Base-by-base conservation (phyloP, 2,888 invertebrate genomes). In the Caenorhabditis sp. region DNA sequence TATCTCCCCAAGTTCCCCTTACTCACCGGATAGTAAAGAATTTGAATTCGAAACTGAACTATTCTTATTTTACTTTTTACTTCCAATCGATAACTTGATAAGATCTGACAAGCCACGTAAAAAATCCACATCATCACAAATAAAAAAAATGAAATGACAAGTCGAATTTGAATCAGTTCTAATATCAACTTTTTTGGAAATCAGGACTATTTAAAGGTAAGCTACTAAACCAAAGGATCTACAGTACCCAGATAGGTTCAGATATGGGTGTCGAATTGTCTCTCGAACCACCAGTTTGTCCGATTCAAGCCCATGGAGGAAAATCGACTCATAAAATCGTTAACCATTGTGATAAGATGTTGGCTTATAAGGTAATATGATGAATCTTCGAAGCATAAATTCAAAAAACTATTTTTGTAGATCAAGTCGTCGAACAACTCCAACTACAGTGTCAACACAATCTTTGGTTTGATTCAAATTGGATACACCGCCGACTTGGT, bases 291-390 rank as follows among this genome's bases (percentile, higher is more conserved):
- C 80, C 82, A 2, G 74, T 72, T 38, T 81, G 82, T 31, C 82
- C 81, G 26, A 82, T 82, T 66, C 70, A 77, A 20, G 83, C 83
- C 20, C 74, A 75, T 59, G 83, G 83, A 12, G 83, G 83, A 50
- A 70, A 69, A 36, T 77, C 77, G 63, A 82, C 78, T 70, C 83
- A 83, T 75, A 78, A 78, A 71, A 76, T 83, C 54, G 70, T 81
- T 69, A 83, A 83, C 63, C 81, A 80, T 63, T 67, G 75, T 59
- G 78, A 74, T 54, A 70, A 70, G n/a, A 74, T 72, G 71, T 65
- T 83, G 43, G 83, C 83, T 12, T 83, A 71, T 71, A 84, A 84
- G 76, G 80, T 80, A n/a, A 10, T 23, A 26, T 14, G 1, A 25
- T 1, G 26, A 14, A 4, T 56, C 1, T 25, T 25, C 26, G 1